Base-by-base conservation (phyloP, 1,140 invertebrate species). In the Drosophila nigromelanica region DNA sequence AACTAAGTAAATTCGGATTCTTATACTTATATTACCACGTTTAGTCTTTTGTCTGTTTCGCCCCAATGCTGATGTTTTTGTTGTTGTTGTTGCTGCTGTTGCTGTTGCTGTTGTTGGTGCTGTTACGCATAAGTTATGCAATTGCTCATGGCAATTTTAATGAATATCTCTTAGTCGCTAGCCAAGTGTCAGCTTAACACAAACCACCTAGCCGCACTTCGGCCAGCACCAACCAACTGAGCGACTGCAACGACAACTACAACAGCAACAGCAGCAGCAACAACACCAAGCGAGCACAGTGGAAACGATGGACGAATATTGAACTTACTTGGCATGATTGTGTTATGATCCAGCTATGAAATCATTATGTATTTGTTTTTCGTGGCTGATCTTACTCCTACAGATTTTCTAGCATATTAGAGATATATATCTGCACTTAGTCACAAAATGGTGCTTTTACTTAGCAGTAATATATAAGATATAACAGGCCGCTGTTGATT, bases 101-200 rank as follows among this genome's bases (percentile, higher is more conserved):
- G n/a, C n/a, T n/a, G n/a, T n/a, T n/a, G n/a, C 10, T 2, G 37
- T 10, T 62, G 11, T 50, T 47, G 51, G 48, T 63, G 70, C 52
- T 76, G 74, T 63, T 68, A 68, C 68, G 69, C 62, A 75, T 81
- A 67, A 76, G 58, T 81, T 81, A 82, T 78, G 71, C 72, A 73
- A 73, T 63, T 62, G 62, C 75, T 74, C 42, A 42, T 52, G 72
- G 72, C 72, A 61, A 69, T 60, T 58, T 66, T 75, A 82, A 82
- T 75, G 70, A 74, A 71, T 82, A 75, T 78, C 78, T 82, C 62
- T 82, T 56, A 78, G 79, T 82, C 64, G 78, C 73, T 64, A 59
- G 58, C 63, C 66, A 76, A 73, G 73, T 77, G 78, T 80, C 68
- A 78, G 79, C 47, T 69, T 52, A 74, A 68, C 78, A 66, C 73